Evolutionary conservation across 2,113 vertebrate species (phyloP), one percentile per base, ranked within the genome.

Genomic region (Pyxicephalus adspersus): DNA sequence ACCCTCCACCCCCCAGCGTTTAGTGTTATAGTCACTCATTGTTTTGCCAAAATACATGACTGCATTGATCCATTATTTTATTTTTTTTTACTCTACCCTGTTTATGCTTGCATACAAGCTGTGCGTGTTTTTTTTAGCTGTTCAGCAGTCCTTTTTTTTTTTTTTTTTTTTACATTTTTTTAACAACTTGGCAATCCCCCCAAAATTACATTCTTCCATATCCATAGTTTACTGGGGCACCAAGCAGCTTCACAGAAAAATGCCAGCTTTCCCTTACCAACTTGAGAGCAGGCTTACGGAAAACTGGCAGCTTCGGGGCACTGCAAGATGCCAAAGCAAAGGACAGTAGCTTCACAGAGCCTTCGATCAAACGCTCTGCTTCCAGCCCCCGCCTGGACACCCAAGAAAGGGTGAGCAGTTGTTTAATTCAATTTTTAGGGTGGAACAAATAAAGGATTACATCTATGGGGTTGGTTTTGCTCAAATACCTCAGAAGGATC

Each of bases 341-440:
- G 0, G 77, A 83, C 19, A 84, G 66, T 25, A 79, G 63, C 11
- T 51, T 19, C 67, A 83, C 28, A 58, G 80, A 0, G 76, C 71
- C 20, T 19, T 84, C 82, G 15, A 85, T 88, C 81, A 88, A 86
- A 83, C 89, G 90, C 64, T 91, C 91, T 0, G 89, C 90, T 2
- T 92, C 91, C 19, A 88, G 89, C 13, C 89, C 90, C 0, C 55
- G 73, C 38, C 45, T 92, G 73, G 88, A 88, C 45, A 84, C 83
- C n/a, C 83, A 83, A 3, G 81, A 85, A 26, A 85, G 85, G 86
- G 86, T 86, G 31, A 83, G 84, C 79, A 74, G 68, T 29, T 52
- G 9, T 22, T 51, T 80, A 16, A 38, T 67, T 66, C 72, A 58
- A 29, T 80, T 79, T 23, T 80, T n/a, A n/a, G n/a, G n/a, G n/a